Percentiles rank a stretch among this genome's conserved stretches.
Conservation (phyloP, 1,140 invertebrate genomes). For the Pseudomyrmex cubaensis region DNA sequence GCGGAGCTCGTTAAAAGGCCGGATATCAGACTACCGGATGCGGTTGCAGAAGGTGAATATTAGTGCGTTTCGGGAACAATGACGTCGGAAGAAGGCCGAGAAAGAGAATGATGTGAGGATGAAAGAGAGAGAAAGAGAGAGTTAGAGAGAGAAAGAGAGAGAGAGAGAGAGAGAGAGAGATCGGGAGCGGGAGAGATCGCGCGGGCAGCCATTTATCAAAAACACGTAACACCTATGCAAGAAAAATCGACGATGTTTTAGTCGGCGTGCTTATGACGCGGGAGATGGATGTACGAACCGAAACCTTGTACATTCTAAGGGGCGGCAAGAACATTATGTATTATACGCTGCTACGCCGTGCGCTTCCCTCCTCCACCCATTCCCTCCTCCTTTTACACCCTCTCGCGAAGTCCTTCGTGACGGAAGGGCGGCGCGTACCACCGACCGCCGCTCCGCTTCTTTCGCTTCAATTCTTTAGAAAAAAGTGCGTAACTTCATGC, state of each 20-base stretch:
- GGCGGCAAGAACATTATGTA: conserved; percentile 78
- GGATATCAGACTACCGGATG: background rate
- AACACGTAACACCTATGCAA: conserved; percentile 78
- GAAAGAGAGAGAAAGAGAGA: no score
- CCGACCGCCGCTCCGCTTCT: conserved; percentile 39
- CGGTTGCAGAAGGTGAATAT: conserved; percentile 18
- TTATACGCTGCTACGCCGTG: conserved; percentile 69
- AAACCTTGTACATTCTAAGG: conserved; percentile 74
- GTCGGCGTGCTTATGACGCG: conserved; percentile 76
- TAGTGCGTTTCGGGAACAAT: conserved; percentile 48
- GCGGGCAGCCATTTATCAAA: conserved; percentile 75
- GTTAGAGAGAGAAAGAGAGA: background rate
- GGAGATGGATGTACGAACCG: conserved; percentile 78
- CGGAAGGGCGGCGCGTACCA: conserved; percentile 61
- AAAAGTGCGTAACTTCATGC: conserved; percentile 56
- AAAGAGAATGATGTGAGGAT: background rate
- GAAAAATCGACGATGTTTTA: conserved; percentile 80
- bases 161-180: no score
- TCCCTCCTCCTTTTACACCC: conserved; percentile 24
- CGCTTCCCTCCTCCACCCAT: conserved; percentile 9
- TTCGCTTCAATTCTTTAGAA: conserved; percentile 48
- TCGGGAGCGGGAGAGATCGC: background rate
- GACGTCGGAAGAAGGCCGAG: conserved; percentile 27
- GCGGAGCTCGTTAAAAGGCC: conserved; percentile 15
- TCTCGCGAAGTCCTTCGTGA: conserved; percentile 59